phyloP scores from a whole-genome alignment of 1,140 invertebrate species.

The Lasioglossum baleicum region DNA sequence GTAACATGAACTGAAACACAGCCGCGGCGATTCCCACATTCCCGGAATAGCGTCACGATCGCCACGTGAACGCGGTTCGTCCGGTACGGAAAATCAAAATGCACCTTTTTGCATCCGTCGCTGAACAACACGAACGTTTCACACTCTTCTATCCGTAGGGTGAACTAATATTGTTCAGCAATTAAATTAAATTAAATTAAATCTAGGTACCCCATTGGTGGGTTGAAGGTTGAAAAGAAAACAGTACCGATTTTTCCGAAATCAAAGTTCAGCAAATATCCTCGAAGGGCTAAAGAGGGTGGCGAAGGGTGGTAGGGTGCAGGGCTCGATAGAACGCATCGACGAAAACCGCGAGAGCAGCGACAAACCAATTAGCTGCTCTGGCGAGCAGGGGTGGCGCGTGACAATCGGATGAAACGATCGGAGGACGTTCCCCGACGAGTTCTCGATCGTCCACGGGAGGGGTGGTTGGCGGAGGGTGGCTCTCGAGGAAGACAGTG shows the following conservation, averaged over 20 bases:
- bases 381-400: conserved; percentile 56
- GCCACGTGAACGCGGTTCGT: conserved; percentile 1
- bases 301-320: too few species aligned
- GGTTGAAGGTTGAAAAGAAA: too few species aligned
- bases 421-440: conserved; percentile 33
- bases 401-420: conserved; percentile 62
- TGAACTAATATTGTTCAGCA: too few species aligned
- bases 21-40: conserved; percentile 45
- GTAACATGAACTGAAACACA: conserved; percentile 40
- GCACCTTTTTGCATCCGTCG: too few species aligned
- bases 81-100: neutral
- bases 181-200: too few species aligned
- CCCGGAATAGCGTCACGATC: conserved; percentile 36
- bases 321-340: conserved; percentile 2
- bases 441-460: neutral
- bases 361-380: conserved; percentile 72
- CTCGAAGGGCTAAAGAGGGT: too few species aligned
- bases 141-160: too few species aligned
- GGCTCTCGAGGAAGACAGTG: conserved; percentile 52
- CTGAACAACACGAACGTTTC: too few species aligned
- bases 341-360: conserved; percentile 38
- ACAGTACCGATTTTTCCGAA: too few species aligned
- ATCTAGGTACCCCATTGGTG: too few species aligned
- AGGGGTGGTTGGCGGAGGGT: neutral
- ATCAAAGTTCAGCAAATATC: too few species aligned